Conservation (phyloP, 2,888 invertebrate species). For the Epistrophe eligans region DNA sequence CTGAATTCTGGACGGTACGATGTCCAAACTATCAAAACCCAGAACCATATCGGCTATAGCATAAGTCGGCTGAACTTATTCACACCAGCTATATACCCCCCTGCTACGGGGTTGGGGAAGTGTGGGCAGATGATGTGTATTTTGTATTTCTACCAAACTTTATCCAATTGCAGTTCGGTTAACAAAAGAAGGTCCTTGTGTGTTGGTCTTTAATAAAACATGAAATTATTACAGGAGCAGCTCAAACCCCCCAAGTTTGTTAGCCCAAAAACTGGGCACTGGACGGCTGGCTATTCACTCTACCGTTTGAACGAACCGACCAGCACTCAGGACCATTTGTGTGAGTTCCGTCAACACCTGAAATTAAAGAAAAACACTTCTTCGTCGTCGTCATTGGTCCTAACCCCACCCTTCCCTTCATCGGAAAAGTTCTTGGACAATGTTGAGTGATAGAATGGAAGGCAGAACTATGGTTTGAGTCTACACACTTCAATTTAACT, state of each 20-base stretch:
- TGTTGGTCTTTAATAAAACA: conserved; percentile 73
- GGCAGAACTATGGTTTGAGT: conserved; percentile 38
- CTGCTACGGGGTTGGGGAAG: background rate
- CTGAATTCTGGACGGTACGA: conserved; percentile 33
- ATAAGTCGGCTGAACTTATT: conserved; percentile 30
- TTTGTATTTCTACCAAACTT: conserved; percentile 52
- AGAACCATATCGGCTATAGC: conserved; percentile 2
- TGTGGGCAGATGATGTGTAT: background rate
- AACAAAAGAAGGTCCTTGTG: conserved; percentile 70
- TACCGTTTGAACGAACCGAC: conserved; percentile 9
- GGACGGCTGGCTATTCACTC: conserved; percentile 26
- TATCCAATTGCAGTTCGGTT: conserved; percentile 69
- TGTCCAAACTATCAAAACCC: background rate
- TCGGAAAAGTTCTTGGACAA: conserved; percentile 24
- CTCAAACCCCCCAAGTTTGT: conserved; percentile 55
- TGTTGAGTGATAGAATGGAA: conserved; percentile 48
- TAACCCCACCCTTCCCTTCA: conserved; percentile 6
- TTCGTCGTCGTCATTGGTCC: conserved; percentile 5
- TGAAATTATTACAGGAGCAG: conserved; percentile 73
- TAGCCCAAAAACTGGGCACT: conserved; percentile 46
- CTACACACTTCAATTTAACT: conserved; percentile 74
- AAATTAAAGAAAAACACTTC: conserved; percentile 77
- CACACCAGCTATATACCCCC: background rate
- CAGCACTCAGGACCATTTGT: conserved; percentile 46
- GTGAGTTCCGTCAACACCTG: conserved; percentile 76